Conservation (phyloP, 1,140 invertebrate species). For the Platyscapa corneri region DNA sequence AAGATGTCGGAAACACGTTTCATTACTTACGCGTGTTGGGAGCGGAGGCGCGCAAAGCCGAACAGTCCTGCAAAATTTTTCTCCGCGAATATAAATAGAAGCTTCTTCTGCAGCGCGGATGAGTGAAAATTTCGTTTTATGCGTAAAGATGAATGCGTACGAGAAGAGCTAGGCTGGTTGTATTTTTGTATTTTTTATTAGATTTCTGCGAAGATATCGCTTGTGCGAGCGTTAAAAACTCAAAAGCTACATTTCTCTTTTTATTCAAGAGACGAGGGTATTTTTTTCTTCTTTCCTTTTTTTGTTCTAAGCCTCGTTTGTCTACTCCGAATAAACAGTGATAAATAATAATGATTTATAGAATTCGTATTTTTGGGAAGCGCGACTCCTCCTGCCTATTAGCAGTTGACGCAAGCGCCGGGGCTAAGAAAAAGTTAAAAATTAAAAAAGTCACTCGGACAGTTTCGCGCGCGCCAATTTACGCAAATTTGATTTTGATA, state of each 20-base stretch:
- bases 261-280: background rate
- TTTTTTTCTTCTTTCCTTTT: too few relatives aligned
- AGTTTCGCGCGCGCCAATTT: background rate
- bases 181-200: slow-evolving; percentile 40
- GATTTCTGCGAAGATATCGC: slow-evolving; percentile 29
- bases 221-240: background rate
- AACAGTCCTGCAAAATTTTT: slow-evolving; percentile 40
- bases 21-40: slow-evolving; percentile 50
- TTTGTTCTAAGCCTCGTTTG: background rate
- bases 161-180: slow-evolving; percentile 1
- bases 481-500: slow-evolving; percentile 13
- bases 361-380: slow-evolving; percentile 25
- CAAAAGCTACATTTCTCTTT: background rate
- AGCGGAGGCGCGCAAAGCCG: background rate
- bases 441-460: background rate
- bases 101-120: background rate
- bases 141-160: slow-evolving; percentile 2
- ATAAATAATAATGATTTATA: slow-evolving; percentile 41
- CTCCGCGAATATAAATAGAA: slow-evolving; percentile 43
- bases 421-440: background rate
- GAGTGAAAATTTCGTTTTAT: slow-evolving; percentile 43
- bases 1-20: slow-evolving; percentile 46
- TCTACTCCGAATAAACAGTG: slow-evolving; percentile 23
- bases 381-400: background rate
- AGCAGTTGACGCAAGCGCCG: slow-evolving; percentile 9